These are phyloP conservation scores for Spilogale gracilis DNA, from an alignment of 2,113 vertebrate genomes.

Conservation along the genomic window DNA sequence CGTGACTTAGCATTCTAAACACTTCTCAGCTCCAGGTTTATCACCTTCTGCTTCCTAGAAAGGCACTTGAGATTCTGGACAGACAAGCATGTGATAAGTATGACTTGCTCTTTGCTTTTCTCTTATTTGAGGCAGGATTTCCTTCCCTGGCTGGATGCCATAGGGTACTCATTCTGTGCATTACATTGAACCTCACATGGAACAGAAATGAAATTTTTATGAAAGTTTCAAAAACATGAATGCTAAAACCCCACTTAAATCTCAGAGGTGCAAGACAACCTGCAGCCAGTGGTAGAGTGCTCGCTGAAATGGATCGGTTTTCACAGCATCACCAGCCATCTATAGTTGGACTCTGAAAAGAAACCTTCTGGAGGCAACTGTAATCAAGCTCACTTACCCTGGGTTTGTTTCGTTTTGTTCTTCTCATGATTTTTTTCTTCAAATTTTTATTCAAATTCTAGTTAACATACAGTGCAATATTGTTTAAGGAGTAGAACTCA, in stretches of 20 bases:
- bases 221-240: background rate
- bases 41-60: background rate
- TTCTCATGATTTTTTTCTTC: background rate
- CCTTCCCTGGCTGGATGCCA: background rate
- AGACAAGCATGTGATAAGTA: background rate
- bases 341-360: background rate
- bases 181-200: background rate
- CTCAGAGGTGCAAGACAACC: background rate
- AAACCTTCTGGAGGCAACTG: background rate
- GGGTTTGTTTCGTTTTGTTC: background rate
- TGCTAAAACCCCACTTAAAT: background rate
- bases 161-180: background rate
- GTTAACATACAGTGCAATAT: background rate
- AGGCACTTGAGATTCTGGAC: background rate
- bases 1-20: background rate
- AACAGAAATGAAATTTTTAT: background rate
- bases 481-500: background rate
- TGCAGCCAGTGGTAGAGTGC: background rate
- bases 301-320: background rate
- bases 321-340: background rate
- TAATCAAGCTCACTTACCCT: background rate
- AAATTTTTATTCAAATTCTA: background rate
- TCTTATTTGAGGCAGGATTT: slow-evolving; percentile 3
- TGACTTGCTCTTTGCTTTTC: background rate
- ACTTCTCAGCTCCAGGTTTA: background rate